phyloP scores from a whole-genome alignment of 2,888 invertebrate species.

The Penaeus monodon region DNA sequence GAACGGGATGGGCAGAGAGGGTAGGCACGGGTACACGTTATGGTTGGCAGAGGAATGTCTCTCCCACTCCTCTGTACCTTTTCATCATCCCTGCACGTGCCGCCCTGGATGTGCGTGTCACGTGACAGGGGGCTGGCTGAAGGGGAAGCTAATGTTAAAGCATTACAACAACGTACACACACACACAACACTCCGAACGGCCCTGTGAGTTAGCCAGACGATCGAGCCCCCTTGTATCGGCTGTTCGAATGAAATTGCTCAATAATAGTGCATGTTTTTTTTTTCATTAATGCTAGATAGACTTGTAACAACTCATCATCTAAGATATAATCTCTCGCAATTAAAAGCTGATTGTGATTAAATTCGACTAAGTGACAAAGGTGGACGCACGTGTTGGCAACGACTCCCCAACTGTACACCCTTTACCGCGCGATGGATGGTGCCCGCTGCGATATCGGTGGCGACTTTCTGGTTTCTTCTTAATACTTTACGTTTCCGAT shows the following conservation, averaged over 20 bases:
- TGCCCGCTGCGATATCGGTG: conserved; percentile 13
- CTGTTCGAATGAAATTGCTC: background rate
- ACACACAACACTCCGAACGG: too few relatives aligned
- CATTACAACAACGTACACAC: background rate
- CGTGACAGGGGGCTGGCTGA: background rate
- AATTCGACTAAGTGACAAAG: conserved; percentile 4
- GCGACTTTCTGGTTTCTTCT: background rate
- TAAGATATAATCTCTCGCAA: too few relatives aligned
- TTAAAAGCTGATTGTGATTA: too few relatives aligned
- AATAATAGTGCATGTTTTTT: too few relatives aligned
- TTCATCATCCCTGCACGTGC: background rate
- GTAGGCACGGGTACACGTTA: too few relatives aligned
- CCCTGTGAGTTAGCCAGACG: background rate
- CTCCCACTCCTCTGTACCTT: conserved; percentile 4
- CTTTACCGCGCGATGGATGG: conserved; percentile 40
- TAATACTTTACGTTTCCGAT: background rate
- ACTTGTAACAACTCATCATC: too few relatives aligned
- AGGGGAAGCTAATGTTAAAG: background rate
- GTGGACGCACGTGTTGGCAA: conserved; percentile 18
- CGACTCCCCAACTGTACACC: conserved; percentile 28
- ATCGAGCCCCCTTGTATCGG: background rate
- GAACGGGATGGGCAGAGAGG: too few relatives aligned
- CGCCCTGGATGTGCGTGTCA: conserved; percentile 10
- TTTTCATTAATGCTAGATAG: too few relatives aligned
- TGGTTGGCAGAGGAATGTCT: too few relatives aligned